Base-by-base conservation (phyloP, 2,888 invertebrate species). In the Diogma glabrata region DNA sequence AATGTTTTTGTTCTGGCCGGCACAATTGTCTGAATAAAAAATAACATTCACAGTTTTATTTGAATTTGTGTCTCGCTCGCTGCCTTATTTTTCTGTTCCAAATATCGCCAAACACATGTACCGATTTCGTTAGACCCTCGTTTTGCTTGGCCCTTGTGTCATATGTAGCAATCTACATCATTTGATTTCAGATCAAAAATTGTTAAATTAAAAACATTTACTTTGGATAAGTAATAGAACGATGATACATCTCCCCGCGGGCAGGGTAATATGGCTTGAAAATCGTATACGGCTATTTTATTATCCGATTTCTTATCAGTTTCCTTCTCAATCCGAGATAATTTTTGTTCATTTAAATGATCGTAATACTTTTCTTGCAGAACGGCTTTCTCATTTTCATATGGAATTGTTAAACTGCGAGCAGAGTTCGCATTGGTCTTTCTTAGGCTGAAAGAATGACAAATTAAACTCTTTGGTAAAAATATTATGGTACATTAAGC, bases 131-230 rank as follows among this genome's bases (percentile, higher is more conserved):
- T n/a, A n/a, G n/a, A n/a, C 16, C 36, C 33, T 38, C 16, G 16
- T 2, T 38, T 38, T 38, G 14, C 38, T 38, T 16, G 38, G 19
- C 16, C 38, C 19, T 38, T 19, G 16, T 38, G 16, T 8, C 38
- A 38, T 38, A 38, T 17, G 38, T 38, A 38, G 3, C 38, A 38
- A 38, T 16, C 38, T 38, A 38, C 38, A 19, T 38, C 38, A 38
- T 4, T 16, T 5, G 38, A 38, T 4, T 38, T 38, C 19, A 16
- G 3, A 2, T 6, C 16, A 33, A 33, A 33, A 14, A 33, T 33
- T 3, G 33, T 12, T 3, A 3, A 33, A 3, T 33, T 38, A 38
- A 38, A 38, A 38, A 38, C 38, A 9, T 38, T 38, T 38, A 38
- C 16, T 38, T 38, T 38, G 4, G 38, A 38, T 2, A 38, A 16